Conservation (phyloP, 2,113 vertebrate species). For the Eudyptes chrysolophus region DNA sequence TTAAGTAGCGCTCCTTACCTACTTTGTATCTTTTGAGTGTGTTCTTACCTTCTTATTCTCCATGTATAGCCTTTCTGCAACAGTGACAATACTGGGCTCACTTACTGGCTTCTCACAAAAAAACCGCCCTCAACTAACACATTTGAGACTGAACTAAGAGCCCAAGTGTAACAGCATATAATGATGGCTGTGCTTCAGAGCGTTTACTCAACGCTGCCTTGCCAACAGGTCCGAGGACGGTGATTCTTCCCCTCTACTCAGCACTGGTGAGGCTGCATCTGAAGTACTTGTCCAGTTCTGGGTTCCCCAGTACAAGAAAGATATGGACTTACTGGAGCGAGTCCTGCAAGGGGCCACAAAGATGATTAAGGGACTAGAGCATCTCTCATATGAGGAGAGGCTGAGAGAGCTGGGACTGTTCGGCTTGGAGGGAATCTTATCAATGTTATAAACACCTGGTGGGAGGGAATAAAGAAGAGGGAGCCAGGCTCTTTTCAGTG, state of each 20-base stretch:
- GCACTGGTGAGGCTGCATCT: neutral
- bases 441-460: neutral
- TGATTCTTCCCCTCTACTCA: neutral
- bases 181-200: neutral
- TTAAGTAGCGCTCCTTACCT: neutral
- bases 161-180: neutral
- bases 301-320: neutral
- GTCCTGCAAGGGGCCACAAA: neutral
- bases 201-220: neutral
- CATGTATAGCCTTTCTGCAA: neutral
- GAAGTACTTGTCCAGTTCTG: neutral
- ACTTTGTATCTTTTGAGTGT: neutral
- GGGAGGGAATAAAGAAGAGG: neutral
- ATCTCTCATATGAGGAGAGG: neutral
- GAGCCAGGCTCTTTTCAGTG: neutral
- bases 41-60: neutral
- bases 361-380: neutral
- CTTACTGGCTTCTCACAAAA: neutral
- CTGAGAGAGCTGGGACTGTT: neutral
- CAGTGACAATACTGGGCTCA: neutral
- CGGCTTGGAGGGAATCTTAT: neutral
- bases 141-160: neutral
- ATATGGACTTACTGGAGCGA: neutral
- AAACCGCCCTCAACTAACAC: neutral
- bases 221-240: neutral